A percentile compares a stretch with the other conserved stretches of the same genome.
Conservation (phyloP, 1,140 invertebrate species). For the Armadillidium nasatum region DNA sequence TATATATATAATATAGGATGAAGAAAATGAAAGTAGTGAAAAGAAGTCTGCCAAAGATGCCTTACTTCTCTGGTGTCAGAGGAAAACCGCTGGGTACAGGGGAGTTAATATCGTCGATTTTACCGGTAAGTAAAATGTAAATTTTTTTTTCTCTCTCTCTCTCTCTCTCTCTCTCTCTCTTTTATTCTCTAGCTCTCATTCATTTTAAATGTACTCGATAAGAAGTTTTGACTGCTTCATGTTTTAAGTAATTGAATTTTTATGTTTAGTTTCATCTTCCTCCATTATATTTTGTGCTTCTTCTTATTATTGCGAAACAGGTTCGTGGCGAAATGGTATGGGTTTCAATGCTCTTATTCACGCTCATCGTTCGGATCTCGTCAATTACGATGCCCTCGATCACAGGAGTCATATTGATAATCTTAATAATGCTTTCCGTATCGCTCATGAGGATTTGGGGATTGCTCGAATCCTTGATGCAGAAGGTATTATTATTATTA, state of each 20-base stretch:
- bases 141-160: too few relatives aligned
- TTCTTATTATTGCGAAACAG: too few relatives aligned
- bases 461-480: conserved; percentile 80
- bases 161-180: too few relatives aligned
- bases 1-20: conserved; percentile 66
- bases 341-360: conserved; percentile 97
- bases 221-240: too few relatives aligned
- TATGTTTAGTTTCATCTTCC: too few relatives aligned
- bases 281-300: too few relatives aligned
- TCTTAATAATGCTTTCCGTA: conserved; percentile 90
- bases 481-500: conserved; percentile 57
- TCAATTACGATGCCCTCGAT: conserved; percentile 74
- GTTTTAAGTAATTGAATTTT: too few relatives aligned
- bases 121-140: conserved; percentile 54
- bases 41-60: conserved; percentile 99
- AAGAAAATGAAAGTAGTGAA: conserved; percentile 94
- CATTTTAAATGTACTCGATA: too few relatives aligned
- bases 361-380: conserved; percentile 86
- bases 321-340: conserved; percentile 89
- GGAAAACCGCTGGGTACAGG: conserved; percentile 89
- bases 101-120: conserved; percentile 81
- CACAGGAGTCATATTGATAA: conserved; percentile 79
- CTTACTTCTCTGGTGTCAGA: conserved; percentile 94
- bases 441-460: conserved; percentile 83
- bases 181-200: too few relatives aligned